Conservation (phyloP, 2,888 invertebrate genomes). For the Acholoe squamosa region DNA sequence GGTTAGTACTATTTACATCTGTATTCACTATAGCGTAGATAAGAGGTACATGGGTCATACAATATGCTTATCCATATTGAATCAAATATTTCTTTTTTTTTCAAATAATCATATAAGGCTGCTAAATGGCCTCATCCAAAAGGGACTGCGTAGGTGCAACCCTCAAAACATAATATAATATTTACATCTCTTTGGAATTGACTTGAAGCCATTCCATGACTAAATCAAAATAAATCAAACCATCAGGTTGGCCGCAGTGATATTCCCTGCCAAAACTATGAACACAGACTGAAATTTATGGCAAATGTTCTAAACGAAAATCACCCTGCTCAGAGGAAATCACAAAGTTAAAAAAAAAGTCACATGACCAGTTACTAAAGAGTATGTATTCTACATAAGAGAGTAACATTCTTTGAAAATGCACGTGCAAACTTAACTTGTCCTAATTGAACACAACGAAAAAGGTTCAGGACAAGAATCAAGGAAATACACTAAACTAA, state of each 20-base stretch:
- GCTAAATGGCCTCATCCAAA: neutral
- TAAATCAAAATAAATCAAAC: neutral
- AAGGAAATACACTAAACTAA: neutral
- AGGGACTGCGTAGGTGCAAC: neutral
- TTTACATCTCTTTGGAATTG: neutral
- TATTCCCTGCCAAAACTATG: neutral
- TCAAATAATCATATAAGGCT: neutral
- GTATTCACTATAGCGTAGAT: constrained; percentile 21
- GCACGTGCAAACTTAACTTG: neutral
- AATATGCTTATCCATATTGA: too few species aligned
- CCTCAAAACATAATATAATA: neutral
- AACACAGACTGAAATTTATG: constrained; percentile 49
- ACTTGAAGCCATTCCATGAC: neutral
- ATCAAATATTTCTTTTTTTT: neutral
- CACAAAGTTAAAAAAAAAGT: neutral
- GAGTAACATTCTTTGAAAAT: neutral
- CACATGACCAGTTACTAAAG: neutral
- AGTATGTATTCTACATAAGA: neutral
- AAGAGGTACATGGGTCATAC: constrained; percentile 31
- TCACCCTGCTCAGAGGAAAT: neutral
- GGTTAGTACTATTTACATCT: constrained; percentile 17
- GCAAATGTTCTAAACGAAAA: neutral
- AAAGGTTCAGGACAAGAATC: constrained; percentile 1
- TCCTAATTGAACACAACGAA: neutral
- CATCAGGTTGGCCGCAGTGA: neutral